These are phyloP conservation scores for Saccostrea echinata DNA, from an alignment of 1,140 invertebrate species.

Conservation along the genomic window DNA sequence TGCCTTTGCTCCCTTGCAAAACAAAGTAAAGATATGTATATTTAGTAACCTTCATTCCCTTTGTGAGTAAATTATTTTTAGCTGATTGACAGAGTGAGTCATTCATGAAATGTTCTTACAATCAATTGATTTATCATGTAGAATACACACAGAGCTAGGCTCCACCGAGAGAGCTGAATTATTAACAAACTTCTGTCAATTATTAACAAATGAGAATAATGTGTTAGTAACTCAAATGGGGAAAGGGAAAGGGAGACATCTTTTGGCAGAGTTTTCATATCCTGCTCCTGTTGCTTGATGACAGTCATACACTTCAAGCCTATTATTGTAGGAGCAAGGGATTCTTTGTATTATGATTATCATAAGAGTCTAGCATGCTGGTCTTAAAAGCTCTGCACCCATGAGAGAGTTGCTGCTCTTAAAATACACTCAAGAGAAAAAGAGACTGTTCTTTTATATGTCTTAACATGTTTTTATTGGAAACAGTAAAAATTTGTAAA, in stretches of 20 bases:
- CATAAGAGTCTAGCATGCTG: too few species aligned
- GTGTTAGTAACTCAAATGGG: not conserved
- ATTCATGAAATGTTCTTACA: not conserved
- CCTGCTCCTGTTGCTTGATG: conserved; percentile 10
- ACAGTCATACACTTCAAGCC: not conserved
- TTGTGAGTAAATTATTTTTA: conserved; percentile 13
- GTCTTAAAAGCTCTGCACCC: too few species aligned
- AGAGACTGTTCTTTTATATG: too few species aligned
- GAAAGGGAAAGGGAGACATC: not conserved
- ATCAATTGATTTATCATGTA: conserved; percentile 20
- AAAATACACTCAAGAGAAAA: too few species aligned
- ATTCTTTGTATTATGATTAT: too few species aligned
- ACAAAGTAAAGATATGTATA: not conserved
- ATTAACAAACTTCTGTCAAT: conserved; percentile 2
- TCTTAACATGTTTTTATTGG: too few species aligned
- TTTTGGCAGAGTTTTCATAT: not conserved
- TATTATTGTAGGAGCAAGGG: too few species aligned
- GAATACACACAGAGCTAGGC: not conserved
- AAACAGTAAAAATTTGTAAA: too few species aligned
- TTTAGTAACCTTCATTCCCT: conserved; percentile 5
- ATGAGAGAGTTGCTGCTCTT: too few species aligned
- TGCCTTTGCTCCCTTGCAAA: not conserved
- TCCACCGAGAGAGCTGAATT: not conserved
- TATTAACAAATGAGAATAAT: not conserved
- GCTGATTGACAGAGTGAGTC: not conserved